Evolutionary conservation across 1,140 invertebrate genomes (phyloP).

Genomic region (Maconellicoccus hirsutus): DNA sequence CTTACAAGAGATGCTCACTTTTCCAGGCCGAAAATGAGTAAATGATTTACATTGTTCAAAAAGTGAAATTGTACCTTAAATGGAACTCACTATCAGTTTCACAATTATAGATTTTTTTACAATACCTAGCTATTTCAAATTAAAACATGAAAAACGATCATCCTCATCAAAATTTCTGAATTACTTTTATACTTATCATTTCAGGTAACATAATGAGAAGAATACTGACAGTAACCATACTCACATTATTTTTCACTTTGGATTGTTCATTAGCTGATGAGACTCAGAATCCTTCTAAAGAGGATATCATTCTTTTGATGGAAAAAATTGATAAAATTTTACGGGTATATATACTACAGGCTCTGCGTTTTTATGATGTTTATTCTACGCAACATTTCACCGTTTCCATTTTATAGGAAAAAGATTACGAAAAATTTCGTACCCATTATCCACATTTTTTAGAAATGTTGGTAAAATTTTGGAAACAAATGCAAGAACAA

Average conservation of each 20-base stretch:
- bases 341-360: neutral
- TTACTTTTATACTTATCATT: neutral
- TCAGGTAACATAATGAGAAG: neutral
- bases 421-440: constrained; percentile 15
- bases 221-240: neutral
- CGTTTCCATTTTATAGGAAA: neutral
- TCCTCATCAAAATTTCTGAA: too few relatives aligned
- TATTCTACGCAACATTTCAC: neutral
- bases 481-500: constrained; percentile 2
- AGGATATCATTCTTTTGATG: neutral
- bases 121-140: too few relatives aligned
- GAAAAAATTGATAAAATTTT: constrained; percentile 11
- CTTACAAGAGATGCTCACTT: too few relatives aligned
- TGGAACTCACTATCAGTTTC: too few relatives aligned
- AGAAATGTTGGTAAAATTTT: neutral
- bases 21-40: too few relatives aligned
- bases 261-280: neutral
- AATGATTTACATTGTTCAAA: too few relatives aligned
- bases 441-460: neutral
- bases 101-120: too few relatives aligned
- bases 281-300: neutral
- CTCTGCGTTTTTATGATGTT: neutral
- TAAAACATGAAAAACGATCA: too few relatives aligned
- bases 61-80: too few relatives aligned
- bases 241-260: neutral